Percentiles rank a stretch among this genome's conserved stretches.
Conservation (phyloP, 2,113 vertebrate species). For the Rynchops niger region DNA sequence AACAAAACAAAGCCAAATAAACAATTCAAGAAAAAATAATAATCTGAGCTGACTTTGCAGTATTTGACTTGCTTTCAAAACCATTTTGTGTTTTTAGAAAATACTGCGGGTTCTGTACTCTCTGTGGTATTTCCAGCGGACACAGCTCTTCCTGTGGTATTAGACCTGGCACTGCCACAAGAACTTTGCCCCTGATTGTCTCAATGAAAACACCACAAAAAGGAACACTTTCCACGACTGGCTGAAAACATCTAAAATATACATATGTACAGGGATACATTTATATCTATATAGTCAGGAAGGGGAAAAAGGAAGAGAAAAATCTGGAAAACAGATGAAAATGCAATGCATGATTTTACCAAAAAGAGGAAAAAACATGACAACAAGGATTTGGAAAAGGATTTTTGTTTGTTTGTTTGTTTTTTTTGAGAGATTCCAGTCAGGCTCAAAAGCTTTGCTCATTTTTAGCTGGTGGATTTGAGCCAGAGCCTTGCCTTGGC, state of each 20-base stretch:
- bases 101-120: constrained; percentile 52
- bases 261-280: not conserved
- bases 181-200: constrained; percentile 72
- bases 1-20: constrained; percentile 39
- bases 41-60: constrained; percentile 26
- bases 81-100: constrained; percentile 57
- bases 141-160: constrained; percentile 72
- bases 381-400: not conserved
- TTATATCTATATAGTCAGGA: not conserved
- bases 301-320: not conserved
- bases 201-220: constrained; percentile 64
- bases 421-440: constrained; percentile 41
- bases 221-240: constrained; percentile 24
- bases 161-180: constrained; percentile 67
- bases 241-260: constrained; percentile 16
- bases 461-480: constrained; percentile 45
- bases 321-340: not conserved
- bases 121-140: constrained; percentile 66
- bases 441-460: constrained; percentile 52
- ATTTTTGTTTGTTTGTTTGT: constrained; percentile 35
- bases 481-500: constrained; percentile 59
- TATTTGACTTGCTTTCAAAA: constrained; percentile 40
- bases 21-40: constrained; percentile 28
- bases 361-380: not conserved
- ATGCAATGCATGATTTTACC: not conserved